Evolutionary conservation across 2,797 vertebrate genomes (phyloP).

Genomic region (Coluber constrictor): DNA sequence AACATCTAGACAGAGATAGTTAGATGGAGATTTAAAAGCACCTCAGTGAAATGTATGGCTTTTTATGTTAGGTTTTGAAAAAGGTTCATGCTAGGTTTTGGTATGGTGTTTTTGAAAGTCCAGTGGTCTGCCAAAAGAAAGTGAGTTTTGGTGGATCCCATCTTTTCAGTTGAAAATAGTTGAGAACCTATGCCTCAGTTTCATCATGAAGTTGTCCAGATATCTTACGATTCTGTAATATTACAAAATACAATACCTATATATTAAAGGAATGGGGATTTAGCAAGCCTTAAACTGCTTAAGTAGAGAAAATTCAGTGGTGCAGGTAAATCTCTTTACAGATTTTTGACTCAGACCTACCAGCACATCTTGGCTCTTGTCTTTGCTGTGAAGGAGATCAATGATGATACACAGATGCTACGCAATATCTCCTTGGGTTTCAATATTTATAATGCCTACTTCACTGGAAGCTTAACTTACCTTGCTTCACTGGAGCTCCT

Average conservation of each 20-base stretch:
- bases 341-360: not conserved
- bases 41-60: not conserved
- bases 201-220: not conserved
- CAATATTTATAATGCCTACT: not conserved
- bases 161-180: not conserved
- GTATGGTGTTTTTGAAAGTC: not conserved
- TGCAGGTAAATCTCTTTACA: not conserved
- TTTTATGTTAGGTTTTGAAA: not conserved
- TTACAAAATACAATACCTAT: not conserved
- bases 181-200: not conserved
- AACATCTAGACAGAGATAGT: not conserved
- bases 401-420: not conserved
- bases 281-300: not conserved
- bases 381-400: not conserved
- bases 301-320: not conserved
- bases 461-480: not conserved
- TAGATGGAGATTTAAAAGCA: not conserved
- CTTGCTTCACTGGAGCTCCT: not conserved
- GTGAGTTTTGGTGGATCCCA: not conserved
- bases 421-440: not conserved
- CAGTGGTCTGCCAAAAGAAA: not conserved
- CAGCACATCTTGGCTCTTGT: not conserved
- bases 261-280: not conserved
- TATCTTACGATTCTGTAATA: not conserved
- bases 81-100: not conserved